A percentile compares a stretch with the other conserved stretches of the same genome.
Evolutionary conservation across 1,140 invertebrate genomes (phyloP).

Genomic region (Brachionus paranguensis): DNA sequence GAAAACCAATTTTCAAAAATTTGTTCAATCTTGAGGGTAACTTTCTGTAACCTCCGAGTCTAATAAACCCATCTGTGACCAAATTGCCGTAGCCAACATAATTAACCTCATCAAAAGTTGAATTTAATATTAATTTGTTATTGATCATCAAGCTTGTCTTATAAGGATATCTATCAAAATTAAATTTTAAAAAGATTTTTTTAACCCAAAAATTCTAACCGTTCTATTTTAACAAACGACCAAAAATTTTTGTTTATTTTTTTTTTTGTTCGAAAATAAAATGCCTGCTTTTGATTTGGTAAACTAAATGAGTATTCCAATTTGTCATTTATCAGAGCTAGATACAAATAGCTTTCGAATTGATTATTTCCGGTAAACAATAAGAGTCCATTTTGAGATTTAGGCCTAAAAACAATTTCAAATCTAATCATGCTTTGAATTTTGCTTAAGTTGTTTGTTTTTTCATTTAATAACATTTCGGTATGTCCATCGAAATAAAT

Average conservation of each 20-base stretch:
- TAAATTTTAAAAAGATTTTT: not conserved
- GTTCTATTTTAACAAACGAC: not conserved
- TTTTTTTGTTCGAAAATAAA: not conserved
- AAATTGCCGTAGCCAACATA: conserved; percentile 17
- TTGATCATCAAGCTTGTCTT: not conserved
- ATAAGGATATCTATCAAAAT: not conserved
- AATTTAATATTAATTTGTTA: not conserved
- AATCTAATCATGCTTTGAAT: not conserved
- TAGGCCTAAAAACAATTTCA: not conserved
- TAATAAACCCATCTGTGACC: not conserved
- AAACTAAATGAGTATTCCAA: conserved; percentile 12
- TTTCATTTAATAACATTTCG: not conserved
- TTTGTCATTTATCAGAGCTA: not conserved
- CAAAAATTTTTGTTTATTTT: not conserved
- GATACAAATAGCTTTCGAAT: not conserved
- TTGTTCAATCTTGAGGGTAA: not conserved
- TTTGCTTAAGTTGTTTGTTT: not conserved
- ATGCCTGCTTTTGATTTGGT: conserved; percentile 7
- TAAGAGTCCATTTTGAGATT: not conserved
- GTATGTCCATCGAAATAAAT: conserved; percentile 12
- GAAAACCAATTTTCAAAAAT: not conserved
- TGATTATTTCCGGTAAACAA: not conserved
- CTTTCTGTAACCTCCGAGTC: not conserved
- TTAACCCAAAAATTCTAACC: not conserved
- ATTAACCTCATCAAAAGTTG: conserved; percentile 9